Percentiles rank a stretch among this genome's conserved stretches.
Evolutionary conservation across 2,797 vertebrate species (phyloP).

Genomic region (Gouania willdenowi): DNA sequence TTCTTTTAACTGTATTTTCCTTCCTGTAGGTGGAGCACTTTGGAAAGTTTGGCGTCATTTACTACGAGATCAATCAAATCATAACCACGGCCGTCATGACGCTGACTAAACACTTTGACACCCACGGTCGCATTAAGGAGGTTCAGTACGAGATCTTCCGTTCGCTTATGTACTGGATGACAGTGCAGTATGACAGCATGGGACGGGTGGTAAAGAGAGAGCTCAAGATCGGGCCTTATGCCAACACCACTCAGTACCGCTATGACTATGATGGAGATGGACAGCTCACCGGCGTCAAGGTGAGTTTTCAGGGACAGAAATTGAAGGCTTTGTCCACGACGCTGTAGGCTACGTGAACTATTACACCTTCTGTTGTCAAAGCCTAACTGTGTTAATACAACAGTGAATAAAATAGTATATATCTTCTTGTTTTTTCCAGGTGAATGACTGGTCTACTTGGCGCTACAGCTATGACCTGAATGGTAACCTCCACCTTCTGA

Average conservation of each 20-base stretch:
- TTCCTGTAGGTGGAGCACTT: constrained; percentile 87
- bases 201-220: constrained; percentile 95
- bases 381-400: too few species aligned
- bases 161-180: constrained; percentile 99
- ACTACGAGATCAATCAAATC: constrained; percentile 99
- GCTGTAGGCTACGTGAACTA: too few species aligned
- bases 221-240: constrained; percentile 94
- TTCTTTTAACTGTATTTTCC: constrained; percentile 1
- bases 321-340: not conserved
- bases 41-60: constrained; percentile 98
- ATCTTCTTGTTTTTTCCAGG: constrained; percentile 30
- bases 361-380: not conserved
- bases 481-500: constrained; percentile 94
- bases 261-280: constrained; percentile 97
- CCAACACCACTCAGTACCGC: constrained; percentile 97
- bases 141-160: constrained; percentile 98
- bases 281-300: constrained; percentile 91
- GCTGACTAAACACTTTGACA: constrained; percentile 98
- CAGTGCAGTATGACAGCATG: constrained; percentile 98
- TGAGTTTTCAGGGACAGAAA: constrained; percentile 22
- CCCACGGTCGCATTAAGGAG: constrained; percentile 97
- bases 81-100: constrained; percentile 99
- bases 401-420: too few species aligned
- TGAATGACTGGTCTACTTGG: constrained; percentile 97
- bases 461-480: constrained; percentile 98